Evolutionary conservation across 1,140 invertebrate species (phyloP).

Genomic region (Musca vetustissima): DNA sequence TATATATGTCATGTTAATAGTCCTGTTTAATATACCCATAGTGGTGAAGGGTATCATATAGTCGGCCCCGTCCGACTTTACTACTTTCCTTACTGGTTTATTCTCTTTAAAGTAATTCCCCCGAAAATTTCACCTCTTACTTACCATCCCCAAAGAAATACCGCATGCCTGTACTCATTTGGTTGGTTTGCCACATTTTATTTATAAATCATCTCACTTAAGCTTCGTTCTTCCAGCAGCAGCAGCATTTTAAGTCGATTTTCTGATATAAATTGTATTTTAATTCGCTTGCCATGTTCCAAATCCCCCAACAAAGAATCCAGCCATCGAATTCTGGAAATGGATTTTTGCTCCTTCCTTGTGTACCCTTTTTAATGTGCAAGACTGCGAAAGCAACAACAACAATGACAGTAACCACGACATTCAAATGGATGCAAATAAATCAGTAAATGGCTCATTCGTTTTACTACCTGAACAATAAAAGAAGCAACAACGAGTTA

Average conservation of each 20-base stretch:
- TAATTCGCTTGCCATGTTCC: conserved; percentile 1
- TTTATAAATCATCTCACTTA: conserved; percentile 10
- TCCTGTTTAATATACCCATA: too few relatives aligned
- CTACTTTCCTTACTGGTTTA: too few relatives aligned
- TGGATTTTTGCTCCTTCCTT: not conserved
- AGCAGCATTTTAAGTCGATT: not conserved
- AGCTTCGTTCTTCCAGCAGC: not conserved
- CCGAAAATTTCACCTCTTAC: too few relatives aligned
- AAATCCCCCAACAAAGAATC: not conserved
- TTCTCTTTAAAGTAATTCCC: too few relatives aligned
- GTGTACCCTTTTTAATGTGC: not conserved
- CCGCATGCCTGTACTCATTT: too few relatives aligned
- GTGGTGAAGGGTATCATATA: too few relatives aligned
- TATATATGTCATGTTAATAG: too few relatives aligned
- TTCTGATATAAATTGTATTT: not conserved
- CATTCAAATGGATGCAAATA: conserved; percentile 11
- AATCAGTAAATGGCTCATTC: conserved; percentile 19
- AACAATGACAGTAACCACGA: not conserved
- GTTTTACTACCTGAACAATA: conserved; percentile 21
- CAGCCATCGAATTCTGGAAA: not conserved
- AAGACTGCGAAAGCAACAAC: not conserved
- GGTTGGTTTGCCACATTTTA: too few relatives aligned
- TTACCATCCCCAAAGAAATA: too few relatives aligned
- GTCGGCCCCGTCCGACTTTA: too few relatives aligned
- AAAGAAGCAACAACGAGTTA: not conserved